Evolutionary conservation across 2,888 invertebrate genomes (phyloP), one percentile per base, ranked within the genome.

Genomic region (Phortica okadai): DNA sequence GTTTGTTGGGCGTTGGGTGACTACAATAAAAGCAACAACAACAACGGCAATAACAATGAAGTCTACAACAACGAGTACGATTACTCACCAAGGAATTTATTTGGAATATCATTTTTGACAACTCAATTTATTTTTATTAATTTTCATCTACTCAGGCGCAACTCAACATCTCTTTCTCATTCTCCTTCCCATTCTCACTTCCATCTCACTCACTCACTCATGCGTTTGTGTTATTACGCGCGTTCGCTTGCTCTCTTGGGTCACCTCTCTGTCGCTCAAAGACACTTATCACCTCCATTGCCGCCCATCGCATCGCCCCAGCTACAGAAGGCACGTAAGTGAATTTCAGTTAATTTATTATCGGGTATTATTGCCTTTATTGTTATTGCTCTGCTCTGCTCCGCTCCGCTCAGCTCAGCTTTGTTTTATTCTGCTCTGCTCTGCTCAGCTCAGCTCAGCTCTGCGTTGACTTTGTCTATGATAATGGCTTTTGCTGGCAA

Each of bases 121-220:
- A 90, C 90, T 90, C 90, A 91, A 90, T 90, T 90, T 90, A 90
- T 90, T 91, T 91, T 90, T 90, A 90, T 90, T 90, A 90, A 91
- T 91, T 90, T 91, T 89, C 87, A 86, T 87, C 88, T 90, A 87
- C 86, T 86, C 86, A 81, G 80, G 76, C 69, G 41, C 44, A 64
- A 56, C 73, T 62, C 62, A 62, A 7, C 33, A 62, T 8, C 62
- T 62, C 16, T 16, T 21, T 21, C 25, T 62, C 62, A 11, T 2
- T 16, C 21, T 8, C 21, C 0, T n/a, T 7, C 54, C n/a, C 54
- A 3, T n/a, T 7, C 7, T 7, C 7, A n/a, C 0, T 64, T 2
- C 7, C 7, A 1, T 56, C 67, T 33, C 54, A 42, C 77, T 64
- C 5, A 44, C 25, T 75, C 45, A 50, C 50, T 50, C 50, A 50